Conservation (phyloP, 2,888 invertebrate genomes). For the Crepidodera aurea region DNA sequence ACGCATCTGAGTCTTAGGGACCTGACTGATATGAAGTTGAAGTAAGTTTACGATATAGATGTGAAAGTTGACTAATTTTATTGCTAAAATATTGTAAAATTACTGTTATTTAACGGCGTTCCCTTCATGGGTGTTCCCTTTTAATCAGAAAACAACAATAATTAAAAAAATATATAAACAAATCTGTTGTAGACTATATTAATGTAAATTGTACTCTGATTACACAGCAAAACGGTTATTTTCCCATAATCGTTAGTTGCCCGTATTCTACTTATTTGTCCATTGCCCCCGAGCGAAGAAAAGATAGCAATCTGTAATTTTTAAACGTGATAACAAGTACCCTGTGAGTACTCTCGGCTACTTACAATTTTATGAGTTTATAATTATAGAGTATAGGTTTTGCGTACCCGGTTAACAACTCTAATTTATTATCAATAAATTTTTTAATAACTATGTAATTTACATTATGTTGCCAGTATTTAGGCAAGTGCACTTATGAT, state of each 20-base stretch:
- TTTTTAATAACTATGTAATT: conserved; percentile 9
- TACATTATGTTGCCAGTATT: background rate
- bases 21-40: no score
- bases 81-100: no score
- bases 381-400: conserved; percentile 25
- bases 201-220: conserved; percentile 22
- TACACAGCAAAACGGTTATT: conserved; percentile 16
- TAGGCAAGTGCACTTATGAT: background rate
- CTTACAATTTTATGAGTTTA: conserved; percentile 26
- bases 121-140: conserved; percentile 3
- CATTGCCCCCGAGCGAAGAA: conserved; percentile 14
- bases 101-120: no score
- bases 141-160: background rate
- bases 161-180: conserved; percentile 13
- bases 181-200: conserved; percentile 5
- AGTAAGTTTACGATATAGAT: no score
- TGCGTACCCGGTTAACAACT: conserved; percentile 7
- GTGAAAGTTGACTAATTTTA: no score
- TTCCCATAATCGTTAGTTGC: conserved; percentile 18
- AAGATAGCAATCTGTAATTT: conserved; percentile 28
- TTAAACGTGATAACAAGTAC: conserved; percentile 27
- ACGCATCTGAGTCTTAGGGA: no score
- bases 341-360: conserved; percentile 19
- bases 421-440: conserved; percentile 25
- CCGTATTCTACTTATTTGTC: conserved; percentile 17